These are phyloP conservation scores for Aricia artaxerxes DNA, from an alignment of 2,888 invertebrate species.

Conservation along the genomic window DNA sequence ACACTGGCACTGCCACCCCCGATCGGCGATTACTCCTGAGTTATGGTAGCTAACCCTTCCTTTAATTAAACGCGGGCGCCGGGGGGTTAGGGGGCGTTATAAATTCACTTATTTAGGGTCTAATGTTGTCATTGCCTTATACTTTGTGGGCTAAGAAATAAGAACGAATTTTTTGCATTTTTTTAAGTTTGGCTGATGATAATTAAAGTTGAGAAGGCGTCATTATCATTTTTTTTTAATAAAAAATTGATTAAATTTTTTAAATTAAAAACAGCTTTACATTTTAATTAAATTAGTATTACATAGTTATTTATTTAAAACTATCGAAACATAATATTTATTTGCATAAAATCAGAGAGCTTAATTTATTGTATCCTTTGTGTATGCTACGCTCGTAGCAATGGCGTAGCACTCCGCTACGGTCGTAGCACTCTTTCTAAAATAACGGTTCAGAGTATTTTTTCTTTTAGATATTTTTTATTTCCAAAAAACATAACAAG, in stretches of 20 bases:
- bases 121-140: not conserved
- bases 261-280: not conserved
- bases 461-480: not conserved
- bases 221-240: not conserved
- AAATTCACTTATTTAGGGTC: conserved; percentile 27
- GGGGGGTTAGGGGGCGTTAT: conserved; percentile 31
- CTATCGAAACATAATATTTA: not conserved
- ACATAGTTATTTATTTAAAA: not conserved
- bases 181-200: not conserved
- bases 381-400: not conserved
- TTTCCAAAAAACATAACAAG: not conserved
- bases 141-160: not conserved
- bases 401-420: conserved; percentile 10
- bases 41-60: conserved; percentile 39
- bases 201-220: not conserved
- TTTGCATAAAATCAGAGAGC: not conserved
- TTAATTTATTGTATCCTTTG: not conserved
- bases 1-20: conserved; percentile 34
- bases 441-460: not conserved
- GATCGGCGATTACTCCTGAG: conserved; percentile 39
- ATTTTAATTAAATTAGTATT: not conserved
- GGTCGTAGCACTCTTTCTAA: conserved; percentile 5
- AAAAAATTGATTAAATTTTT: not conserved
- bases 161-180: not conserved
- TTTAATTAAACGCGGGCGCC: conserved; percentile 38